Evolutionary conservation across 2,888 invertebrate species (phyloP), one percentile per base, ranked within the genome.

Genomic region (Ormyrus thymus): DNA sequence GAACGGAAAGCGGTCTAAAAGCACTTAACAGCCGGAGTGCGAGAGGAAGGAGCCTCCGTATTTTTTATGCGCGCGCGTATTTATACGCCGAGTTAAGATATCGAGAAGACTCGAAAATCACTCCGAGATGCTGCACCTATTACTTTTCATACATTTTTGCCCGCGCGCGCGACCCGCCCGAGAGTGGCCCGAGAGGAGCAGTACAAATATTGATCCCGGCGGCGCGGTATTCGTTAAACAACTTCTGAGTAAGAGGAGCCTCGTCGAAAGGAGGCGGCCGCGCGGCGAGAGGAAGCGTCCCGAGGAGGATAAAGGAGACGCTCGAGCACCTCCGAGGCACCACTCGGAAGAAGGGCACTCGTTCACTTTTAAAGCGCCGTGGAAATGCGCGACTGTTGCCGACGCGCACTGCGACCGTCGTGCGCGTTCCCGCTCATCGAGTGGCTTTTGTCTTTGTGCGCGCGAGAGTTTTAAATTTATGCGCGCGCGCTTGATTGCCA

Each of bases 171-270:
- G 82, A 84, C 83, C 83, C 85, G 81, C 81, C 83, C 82, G 82
- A 86, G 29, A 29, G 84, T 85, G 83, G 84, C 81, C 82, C 83
- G 84, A 87, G 48, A 29, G 29, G 29, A 29, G 85, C 83, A 86
- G 82, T 80, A 85, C 88, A 89, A 88, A 89, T 88, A 88, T 88
- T 88, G 87, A 85, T 86, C 83, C 82, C 85, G 82, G 82, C 82
- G 84, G 84, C 83, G 83, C 82, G 84, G 74, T 15, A 79, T 85
- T 86, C 86, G 83, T 87, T 85, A 86, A 88, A 87, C 86, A 87
- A 86, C 86, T 86, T 81, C 84, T 76, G 83, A 78, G 73, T 81
- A 75, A 79, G 81, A 81, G 81, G 76, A 83, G 81, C n/a, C n/a
- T 74, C 80, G 62, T 56, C 58, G 73, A 74, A 56, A 50, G 68